Evolutionary conservation across 2,797 vertebrate species (phyloP).

Genomic region (Tauraco hartlaubi): DNA sequence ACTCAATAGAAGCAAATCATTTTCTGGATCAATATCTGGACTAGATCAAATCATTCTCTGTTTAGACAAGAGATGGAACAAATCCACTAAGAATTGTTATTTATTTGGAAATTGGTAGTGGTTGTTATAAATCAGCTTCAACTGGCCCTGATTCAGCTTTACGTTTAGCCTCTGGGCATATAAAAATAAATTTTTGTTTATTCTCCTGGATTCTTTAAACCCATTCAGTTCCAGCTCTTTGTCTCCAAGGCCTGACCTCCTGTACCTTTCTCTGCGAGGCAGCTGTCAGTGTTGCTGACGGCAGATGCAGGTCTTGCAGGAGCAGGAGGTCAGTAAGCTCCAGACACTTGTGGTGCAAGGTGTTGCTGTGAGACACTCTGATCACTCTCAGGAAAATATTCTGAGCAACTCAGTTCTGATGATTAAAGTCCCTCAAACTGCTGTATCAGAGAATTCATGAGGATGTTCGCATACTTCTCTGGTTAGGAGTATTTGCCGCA

Average conservation of each 20-base stretch:
- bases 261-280: not conserved
- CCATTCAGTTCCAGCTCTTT: not conserved
- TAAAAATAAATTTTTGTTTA: not conserved
- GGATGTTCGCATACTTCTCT: not conserved
- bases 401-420: not conserved
- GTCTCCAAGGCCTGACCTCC: not conserved
- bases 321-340: not conserved
- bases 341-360: not conserved
- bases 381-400: not conserved
- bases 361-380: not conserved
- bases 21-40: not conserved
- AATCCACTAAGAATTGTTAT: not conserved
- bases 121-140: not conserved
- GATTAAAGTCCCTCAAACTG: not conserved
- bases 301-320: not conserved
- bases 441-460: not conserved
- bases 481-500: not conserved
- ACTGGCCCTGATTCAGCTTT: not conserved
- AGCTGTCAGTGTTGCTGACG: not conserved
- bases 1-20: not conserved
- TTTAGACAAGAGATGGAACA: not conserved
- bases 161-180: not conserved
- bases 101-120: not conserved
- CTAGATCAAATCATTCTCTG: not conserved
- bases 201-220: not conserved